Conservation (phyloP, 1,140 invertebrate species). For the Trinorchestia longiramus region DNA sequence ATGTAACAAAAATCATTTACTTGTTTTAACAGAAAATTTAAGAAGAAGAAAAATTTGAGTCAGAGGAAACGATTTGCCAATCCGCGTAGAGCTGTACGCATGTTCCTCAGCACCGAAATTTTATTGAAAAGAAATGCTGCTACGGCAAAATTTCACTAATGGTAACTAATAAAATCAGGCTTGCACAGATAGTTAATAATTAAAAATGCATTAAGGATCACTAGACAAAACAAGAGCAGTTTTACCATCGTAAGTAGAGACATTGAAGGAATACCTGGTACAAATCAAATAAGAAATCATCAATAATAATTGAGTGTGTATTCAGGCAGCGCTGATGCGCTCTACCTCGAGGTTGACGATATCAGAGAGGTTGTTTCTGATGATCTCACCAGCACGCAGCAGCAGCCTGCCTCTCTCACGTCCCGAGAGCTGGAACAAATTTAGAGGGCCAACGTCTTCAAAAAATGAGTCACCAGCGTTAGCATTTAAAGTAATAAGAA, state of each 20-base stretch:
- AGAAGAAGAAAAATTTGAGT: no score
- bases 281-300: not conserved
- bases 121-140: not conserved
- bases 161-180: not conserved
- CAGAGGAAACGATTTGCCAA: no score
- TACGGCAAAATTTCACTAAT: not conserved
- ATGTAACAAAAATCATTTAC: no score
- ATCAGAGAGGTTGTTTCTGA: conserved; percentile 61
- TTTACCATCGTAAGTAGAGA: not conserved
- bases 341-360: conserved; percentile 63
- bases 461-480: no score
- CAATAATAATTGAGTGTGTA: not conserved
- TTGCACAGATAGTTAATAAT: not conserved
- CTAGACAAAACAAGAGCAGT: not conserved
- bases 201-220: not conserved
- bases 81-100: no score
- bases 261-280: not conserved
- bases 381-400: conserved; percentile 57
- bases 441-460: conserved; percentile 24
- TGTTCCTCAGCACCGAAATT: not conserved
- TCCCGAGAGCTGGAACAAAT: conserved; percentile 59
- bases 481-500: no score
- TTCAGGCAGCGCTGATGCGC: not conserved
- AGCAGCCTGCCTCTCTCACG: conserved; percentile 61
- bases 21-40: no score